phyloP scores from a whole-genome alignment of 1,140 invertebrate species.

The Vanessa tameamea region DNA sequence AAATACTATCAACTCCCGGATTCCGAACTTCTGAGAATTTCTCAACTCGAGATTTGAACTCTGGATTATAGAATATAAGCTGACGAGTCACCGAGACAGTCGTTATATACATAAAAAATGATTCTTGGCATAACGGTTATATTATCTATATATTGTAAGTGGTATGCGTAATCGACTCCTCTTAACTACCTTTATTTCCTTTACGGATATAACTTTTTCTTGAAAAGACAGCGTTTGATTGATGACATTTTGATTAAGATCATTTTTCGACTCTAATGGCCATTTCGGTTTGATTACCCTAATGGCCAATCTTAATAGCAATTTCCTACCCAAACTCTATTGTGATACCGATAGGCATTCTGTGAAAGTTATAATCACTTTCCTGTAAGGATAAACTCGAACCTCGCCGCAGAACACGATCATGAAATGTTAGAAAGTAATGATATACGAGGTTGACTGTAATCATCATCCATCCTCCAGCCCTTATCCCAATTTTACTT shows the following conservation, averaged over 20 bases:
- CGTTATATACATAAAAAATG: too few species aligned
- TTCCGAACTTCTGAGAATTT: too few species aligned
- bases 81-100: too few species aligned
- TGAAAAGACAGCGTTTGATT: constrained; percentile 36
- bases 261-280: constrained; percentile 35
- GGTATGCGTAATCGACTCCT: constrained; percentile 27
- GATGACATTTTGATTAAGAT: constrained; percentile 45
- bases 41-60: too few species aligned
- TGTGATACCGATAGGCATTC: constrained; percentile 1
- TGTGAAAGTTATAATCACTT: neutral
- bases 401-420: too few species aligned
- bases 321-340: constrained; percentile 37
- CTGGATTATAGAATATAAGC: too few species aligned
- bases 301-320: constrained; percentile 35
- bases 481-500: too few species aligned
- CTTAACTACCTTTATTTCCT: constrained; percentile 44
- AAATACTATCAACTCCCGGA: too few species aligned
- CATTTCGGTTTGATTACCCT: constrained; percentile 29
- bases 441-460: too few species aligned
- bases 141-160: neutral
- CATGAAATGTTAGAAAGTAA: too few species aligned
- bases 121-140: neutral
- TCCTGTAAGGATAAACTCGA: neutral
- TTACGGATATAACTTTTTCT: constrained; percentile 43
- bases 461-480: too few species aligned